A percentile compares a stretch with the other conserved stretches of the same genome.
These are phyloP conservation scores for Tachypleus tridentatus DNA, from an alignment of 1,140 invertebrate genomes.

Conservation along the genomic window DNA sequence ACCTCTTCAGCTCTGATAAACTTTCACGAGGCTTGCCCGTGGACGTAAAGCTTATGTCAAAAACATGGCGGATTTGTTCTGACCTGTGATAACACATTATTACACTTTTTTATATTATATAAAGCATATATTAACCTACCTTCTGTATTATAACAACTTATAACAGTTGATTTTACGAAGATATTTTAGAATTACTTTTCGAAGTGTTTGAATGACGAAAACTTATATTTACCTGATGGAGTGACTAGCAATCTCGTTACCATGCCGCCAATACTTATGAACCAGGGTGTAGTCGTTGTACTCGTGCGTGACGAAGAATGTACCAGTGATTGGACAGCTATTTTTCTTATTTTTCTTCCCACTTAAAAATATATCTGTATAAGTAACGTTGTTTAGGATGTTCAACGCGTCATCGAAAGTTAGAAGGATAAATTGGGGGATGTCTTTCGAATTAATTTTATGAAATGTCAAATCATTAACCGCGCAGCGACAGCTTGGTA, in stretches of 20 bases:
- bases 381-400: background rate
- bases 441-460: no score
- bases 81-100: no score
- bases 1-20: no score
- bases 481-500: background rate
- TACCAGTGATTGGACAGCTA: slow-evolving; percentile 41
- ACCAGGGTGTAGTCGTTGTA: slow-evolving; percentile 41
- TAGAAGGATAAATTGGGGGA: background rate
- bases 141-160: no score
- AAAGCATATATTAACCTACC: no score
- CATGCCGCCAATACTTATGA: slow-evolving; percentile 38
- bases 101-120: no score
- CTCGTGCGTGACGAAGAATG: slow-evolving; percentile 44
- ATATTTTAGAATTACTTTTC: no score
- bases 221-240: slow-evolving; percentile 40
- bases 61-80: no score
- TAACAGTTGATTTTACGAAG: no score
- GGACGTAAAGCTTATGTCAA: no score
- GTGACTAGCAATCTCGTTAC: slow-evolving; percentile 42
- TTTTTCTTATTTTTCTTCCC: slow-evolving; percentile 26
- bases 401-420: background rate
- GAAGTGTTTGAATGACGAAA: no score
- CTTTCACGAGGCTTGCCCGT: no score
- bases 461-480: background rate
- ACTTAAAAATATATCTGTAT: slow-evolving; percentile 14